phyloP scores from a whole-genome alignment of 2,113 vertebrate species.

The Todiramphus saurophagus region DNA sequence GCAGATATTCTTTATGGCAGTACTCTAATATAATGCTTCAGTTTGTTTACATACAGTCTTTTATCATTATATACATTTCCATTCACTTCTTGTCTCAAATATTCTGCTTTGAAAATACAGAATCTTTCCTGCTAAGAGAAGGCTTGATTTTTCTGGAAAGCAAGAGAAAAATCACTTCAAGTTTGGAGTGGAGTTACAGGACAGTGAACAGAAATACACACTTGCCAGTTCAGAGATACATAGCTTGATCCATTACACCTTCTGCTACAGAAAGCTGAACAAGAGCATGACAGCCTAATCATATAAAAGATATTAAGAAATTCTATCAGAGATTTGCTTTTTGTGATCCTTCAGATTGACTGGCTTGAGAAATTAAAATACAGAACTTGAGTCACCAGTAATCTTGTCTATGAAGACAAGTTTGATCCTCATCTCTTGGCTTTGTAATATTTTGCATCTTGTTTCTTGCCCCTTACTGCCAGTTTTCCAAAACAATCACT shows the following conservation, averaged over 20 bases:
- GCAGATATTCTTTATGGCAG: not conserved
- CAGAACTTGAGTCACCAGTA: not conserved
- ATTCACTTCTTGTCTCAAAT: not conserved
- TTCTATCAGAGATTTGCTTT: not conserved
- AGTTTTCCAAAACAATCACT: not conserved
- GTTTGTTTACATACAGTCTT: not conserved
- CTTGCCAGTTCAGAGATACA: not conserved
- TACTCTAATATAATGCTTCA: not conserved
- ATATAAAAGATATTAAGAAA: not conserved
- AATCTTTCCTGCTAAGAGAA: not conserved
- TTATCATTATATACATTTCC: not conserved
- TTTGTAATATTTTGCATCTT: not conserved
- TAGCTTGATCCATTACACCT: not conserved
- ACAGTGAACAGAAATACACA: not conserved
- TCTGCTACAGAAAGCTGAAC: not conserved
- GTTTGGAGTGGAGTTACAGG: not conserved
- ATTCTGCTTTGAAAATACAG: not conserved
- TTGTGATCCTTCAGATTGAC: not conserved
- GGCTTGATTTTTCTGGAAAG: not conserved
- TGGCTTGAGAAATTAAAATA: not conserved
- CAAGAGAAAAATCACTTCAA: not conserved
- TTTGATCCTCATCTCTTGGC: not conserved
- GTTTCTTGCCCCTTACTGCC: not conserved
- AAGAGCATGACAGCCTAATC: not conserved
- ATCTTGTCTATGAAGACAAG: not conserved